phyloP scores from a whole-genome alignment of 2,888 invertebrate species.

The Germaria angustata region DNA sequence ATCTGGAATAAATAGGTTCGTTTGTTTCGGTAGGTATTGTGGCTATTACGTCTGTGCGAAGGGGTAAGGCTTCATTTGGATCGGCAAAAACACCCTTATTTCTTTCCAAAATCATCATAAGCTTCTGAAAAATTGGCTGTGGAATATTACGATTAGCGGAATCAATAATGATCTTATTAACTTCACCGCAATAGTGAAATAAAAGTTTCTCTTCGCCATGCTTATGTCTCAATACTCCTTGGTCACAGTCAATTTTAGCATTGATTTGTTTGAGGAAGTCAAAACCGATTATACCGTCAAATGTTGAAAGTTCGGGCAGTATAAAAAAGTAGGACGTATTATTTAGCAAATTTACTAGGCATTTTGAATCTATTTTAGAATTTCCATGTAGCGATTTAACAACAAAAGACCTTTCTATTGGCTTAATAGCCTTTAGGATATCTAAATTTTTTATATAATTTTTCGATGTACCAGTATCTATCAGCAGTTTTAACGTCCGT shows the following conservation, averaged over 20 bases:
- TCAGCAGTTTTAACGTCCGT: conserved; percentile 29
- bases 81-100: conserved; percentile 7
- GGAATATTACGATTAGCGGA: neutral
- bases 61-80: neutral
- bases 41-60: conserved; percentile 8
- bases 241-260: neutral
- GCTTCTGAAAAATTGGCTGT: neutral
- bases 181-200: neutral
- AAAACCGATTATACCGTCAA: conserved; percentile 9
- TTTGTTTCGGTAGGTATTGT: conserved; percentile 16
- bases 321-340: neutral
- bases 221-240: neutral
- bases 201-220: conserved; percentile 1
- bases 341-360: conserved; percentile 27
- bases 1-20: conserved; percentile 30
- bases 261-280: conserved; percentile 31
- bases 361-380: conserved; percentile 35
- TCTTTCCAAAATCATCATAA: neutral
- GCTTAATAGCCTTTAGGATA: neutral
- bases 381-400: conserved; percentile 47
- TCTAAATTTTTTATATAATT: conserved; percentile 37
- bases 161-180: neutral
- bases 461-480: conserved; percentile 48
- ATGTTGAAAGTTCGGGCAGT: neutral
- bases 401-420: conserved; percentile 21